A percentile compares a stretch with the other conserved stretches of the same genome.
These are phyloP conservation scores for Horisme vitalbata DNA, from an alignment of 2,888 invertebrate species.

Conservation along the genomic window DNA sequence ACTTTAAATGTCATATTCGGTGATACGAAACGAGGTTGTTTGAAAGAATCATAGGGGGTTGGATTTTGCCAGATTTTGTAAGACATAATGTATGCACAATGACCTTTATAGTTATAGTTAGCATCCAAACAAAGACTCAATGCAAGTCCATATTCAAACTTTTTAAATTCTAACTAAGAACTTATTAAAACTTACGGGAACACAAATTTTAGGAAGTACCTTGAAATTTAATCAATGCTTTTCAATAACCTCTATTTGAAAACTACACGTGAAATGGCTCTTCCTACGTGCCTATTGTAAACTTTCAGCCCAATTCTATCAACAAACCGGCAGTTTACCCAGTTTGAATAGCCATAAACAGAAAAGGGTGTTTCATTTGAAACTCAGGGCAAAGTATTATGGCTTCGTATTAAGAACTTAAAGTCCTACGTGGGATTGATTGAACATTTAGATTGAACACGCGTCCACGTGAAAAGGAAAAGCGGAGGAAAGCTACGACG, in stretches of 20 bases:
- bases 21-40: conserved; percentile 44
- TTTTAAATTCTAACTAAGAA: too few species aligned
- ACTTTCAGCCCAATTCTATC: conserved; percentile 64
- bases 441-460: conserved; percentile 15
- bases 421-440: conserved; percentile 18
- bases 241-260: conserved; percentile 32
- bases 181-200: too few species aligned
- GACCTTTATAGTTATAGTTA: too few species aligned
- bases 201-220: background rate
- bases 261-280: conserved; percentile 63
- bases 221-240: conserved; percentile 16
- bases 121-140: too few species aligned
- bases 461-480: conserved; percentile 13
- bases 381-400: conserved; percentile 28
- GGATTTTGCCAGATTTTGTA: conserved; percentile 3
- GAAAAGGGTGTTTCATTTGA: conserved; percentile 45
- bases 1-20: conserved; percentile 75
- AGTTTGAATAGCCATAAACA: conserved; percentile 51
- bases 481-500: conserved; percentile 28
- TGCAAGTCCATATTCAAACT: too few species aligned
- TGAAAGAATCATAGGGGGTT: conserved; percentile 19
- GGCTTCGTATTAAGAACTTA: conserved; percentile 27
- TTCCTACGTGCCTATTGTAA: conserved; percentile 72
- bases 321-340: conserved; percentile 59
- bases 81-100: background rate